phyloP scores from a whole-genome alignment of 2,113 vertebrate species.

The Paedocypris sp. region DNA sequence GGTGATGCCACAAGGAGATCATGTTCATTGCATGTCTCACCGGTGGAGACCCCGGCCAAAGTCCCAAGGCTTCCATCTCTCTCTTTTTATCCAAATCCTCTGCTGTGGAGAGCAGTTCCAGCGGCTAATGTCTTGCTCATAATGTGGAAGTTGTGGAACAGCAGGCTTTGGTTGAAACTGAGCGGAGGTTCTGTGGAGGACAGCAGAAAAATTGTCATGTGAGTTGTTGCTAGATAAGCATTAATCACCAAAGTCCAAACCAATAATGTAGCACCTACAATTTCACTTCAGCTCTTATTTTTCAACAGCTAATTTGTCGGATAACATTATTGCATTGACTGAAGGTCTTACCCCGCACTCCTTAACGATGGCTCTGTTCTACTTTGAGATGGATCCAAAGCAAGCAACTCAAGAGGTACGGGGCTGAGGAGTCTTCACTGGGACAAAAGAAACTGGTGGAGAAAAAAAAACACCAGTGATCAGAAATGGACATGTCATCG shows the following conservation, averaged over 20 bases:
- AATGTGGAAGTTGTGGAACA: background rate
- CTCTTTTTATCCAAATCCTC: background rate
- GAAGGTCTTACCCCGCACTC: background rate
- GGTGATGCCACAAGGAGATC: slow-evolving; percentile 20
- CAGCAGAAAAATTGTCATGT: background rate
- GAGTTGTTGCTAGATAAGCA: background rate
- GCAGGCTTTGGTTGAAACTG: background rate
- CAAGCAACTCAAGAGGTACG: background rate
- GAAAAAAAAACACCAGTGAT: background rate
- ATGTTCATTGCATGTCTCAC: slow-evolving; percentile 1
- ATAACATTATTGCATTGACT: background rate
- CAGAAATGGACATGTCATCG: background rate
- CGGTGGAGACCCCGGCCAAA: background rate
- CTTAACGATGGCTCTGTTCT: background rate
- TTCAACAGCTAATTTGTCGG: too few relatives aligned
- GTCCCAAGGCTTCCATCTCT: background rate
- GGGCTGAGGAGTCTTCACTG: background rate
- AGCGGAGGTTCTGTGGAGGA: background rate
- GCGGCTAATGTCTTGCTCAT: background rate
- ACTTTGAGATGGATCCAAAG: background rate
- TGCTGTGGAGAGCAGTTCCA: background rate
- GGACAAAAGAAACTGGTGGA: background rate
- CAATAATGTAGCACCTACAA: too few relatives aligned
- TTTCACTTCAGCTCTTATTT: too few relatives aligned
- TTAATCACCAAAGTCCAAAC: background rate